phyloP scores from a whole-genome alignment of 1,140 invertebrate genomes.

The Diorhabda carinulata region DNA sequence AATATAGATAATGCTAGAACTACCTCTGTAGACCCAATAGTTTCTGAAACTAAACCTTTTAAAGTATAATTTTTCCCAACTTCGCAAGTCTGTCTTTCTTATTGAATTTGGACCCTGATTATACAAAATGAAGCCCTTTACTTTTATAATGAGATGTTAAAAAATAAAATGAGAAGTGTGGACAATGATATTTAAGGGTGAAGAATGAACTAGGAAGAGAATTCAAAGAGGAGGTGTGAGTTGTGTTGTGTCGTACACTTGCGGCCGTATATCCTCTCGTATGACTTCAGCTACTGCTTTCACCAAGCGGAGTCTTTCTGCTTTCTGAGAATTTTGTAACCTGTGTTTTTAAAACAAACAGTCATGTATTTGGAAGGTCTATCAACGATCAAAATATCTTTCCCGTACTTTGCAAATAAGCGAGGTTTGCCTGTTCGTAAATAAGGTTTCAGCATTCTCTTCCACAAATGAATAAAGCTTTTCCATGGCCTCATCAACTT shows the following conservation, averaged over 20 bases:
- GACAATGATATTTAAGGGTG: neutral
- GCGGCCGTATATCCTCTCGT: neutral
- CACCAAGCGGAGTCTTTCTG: too few species aligned
- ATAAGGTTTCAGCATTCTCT: neutral
- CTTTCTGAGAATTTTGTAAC: neutral
- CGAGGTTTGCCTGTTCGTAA: neutral
- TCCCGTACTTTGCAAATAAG: neutral
- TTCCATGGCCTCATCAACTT: too few species aligned
- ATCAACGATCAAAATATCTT: neutral
- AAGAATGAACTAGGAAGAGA: neutral
- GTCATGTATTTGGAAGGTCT: neutral
- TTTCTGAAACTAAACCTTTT: too few species aligned
- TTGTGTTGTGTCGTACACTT: constrained; percentile 4
- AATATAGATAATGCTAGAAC: too few species aligned
- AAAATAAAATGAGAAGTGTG: neutral
- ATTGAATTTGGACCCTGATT: neutral
- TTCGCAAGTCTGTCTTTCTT: neutral
- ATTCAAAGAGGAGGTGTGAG: neutral
- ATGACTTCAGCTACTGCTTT: neutral
- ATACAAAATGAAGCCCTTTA: neutral
- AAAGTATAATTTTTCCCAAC: too few species aligned
- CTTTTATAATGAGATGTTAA: constrained; percentile 1
- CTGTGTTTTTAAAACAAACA: neutral
- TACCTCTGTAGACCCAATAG: too few species aligned
- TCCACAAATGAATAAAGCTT: too few species aligned